Percentiles rank a stretch among this genome's conserved stretches.
Evolutionary conservation across 2,113 vertebrate genomes (phyloP).

Genomic region (Mus musculus): GRCm39 chr19:15198501-15199000

Average conservation of each 20-base stretch:
- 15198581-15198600: conserved; percentile 66
- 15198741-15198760: too few relatives aligned
- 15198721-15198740: neutral
- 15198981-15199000: neutral
- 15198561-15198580: conserved; percentile 74
- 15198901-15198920: neutral
- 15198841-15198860: neutral
- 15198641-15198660: neutral
- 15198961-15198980: neutral
- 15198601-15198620: neutral
- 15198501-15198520: conserved; percentile 72
- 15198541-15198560: conserved; percentile 75
- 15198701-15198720: neutral
- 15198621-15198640: neutral
- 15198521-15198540: conserved; percentile 78
- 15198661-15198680: neutral
- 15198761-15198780: neutral
- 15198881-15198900: neutral
- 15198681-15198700: neutral
- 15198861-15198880: neutral
- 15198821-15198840: neutral
- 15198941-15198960: neutral
- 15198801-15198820: neutral
- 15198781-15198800: neutral
- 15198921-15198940: neutral